phyloP scores from a whole-genome alignment of 2,888 invertebrate species.

The Tineola bisselliella region DNA sequence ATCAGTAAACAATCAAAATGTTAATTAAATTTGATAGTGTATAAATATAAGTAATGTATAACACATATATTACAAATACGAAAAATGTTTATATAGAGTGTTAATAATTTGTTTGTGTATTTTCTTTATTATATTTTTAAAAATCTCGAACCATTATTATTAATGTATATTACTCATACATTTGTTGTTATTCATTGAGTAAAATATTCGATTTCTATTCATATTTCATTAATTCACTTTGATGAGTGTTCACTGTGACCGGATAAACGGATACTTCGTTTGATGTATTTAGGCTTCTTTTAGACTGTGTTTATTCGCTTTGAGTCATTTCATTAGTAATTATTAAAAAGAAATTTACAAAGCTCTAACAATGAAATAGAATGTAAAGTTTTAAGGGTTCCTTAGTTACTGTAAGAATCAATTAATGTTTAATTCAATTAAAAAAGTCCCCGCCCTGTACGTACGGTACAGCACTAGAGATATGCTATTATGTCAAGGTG shows the following conservation, averaged over 20 bases:
- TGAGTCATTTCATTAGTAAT: background rate
- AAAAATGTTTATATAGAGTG: too few species aligned
- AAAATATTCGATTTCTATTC: background rate
- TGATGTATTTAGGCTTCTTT: conserved; percentile 4
- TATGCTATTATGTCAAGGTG: too few species aligned
- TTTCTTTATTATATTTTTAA: background rate
- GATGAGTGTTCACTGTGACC: conserved; percentile 1
- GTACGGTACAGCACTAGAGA: too few species aligned
- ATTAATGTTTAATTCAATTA: too few species aligned
- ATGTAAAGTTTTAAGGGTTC: background rate
- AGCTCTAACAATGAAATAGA: background rate
- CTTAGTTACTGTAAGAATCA: too few species aligned
- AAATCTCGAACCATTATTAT: background rate
- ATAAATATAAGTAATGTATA: too few species aligned
- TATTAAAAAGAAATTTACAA: background rate
- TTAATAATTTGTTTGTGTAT: background rate
- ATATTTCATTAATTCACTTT: conserved; percentile 7
- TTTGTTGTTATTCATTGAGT: background rate
- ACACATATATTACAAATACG: too few species aligned
- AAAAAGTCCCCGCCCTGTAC: too few species aligned
- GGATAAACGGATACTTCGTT: background rate
- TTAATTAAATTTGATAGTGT: too few species aligned
- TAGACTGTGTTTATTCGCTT: background rate
- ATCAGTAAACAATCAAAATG: too few species aligned
- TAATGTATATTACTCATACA: background rate